Evolutionary conservation across 30 jellyfish, hydroid and myxozoan genomes (phyloP).

Genomic region (Pelagia noctiluca): DNA sequence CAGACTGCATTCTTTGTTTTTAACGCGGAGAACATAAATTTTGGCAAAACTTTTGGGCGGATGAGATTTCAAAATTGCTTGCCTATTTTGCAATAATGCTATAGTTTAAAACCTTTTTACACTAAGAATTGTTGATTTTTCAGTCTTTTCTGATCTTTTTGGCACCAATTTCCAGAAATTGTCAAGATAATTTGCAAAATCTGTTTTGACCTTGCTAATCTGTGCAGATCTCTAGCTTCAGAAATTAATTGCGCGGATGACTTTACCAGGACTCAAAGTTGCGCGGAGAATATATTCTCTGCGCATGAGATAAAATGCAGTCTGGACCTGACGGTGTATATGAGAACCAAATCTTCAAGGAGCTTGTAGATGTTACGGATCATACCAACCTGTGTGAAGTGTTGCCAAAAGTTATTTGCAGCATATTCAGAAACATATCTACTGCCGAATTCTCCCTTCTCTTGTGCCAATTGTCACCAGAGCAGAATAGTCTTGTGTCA

Average conservation of each 20-base stretch:
- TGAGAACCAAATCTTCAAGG: not conserved
- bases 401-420: slow-evolving; percentile 41
- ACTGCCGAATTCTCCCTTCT: slow-evolving; percentile 36
- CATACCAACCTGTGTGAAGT: slow-evolving; percentile 31
- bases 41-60: too few relatives aligned
- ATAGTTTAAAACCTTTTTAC: too few relatives aligned
- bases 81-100: too few relatives aligned
- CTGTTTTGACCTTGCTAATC: not conserved
- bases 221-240: not conserved
- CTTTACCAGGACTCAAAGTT: not conserved
- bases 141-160: too few relatives aligned
- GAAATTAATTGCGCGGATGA: not conserved
- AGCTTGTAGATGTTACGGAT: not conserved
- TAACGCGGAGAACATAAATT: too few relatives aligned
- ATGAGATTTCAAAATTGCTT: too few relatives aligned
- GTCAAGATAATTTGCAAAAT: too few relatives aligned
- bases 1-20: too few relatives aligned
- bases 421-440: slow-evolving; percentile 43
- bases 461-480: slow-evolving; percentile 39
- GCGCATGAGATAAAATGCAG: not conserved
- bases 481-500: slow-evolving; percentile 58
- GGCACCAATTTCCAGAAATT: too few relatives aligned
- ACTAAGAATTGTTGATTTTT: too few relatives aligned
- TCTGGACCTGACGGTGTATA: not conserved
- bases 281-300: not conserved